phyloP scores from a whole-genome alignment of 2,888 invertebrate genomes.

The Morpho helenor region DNA sequence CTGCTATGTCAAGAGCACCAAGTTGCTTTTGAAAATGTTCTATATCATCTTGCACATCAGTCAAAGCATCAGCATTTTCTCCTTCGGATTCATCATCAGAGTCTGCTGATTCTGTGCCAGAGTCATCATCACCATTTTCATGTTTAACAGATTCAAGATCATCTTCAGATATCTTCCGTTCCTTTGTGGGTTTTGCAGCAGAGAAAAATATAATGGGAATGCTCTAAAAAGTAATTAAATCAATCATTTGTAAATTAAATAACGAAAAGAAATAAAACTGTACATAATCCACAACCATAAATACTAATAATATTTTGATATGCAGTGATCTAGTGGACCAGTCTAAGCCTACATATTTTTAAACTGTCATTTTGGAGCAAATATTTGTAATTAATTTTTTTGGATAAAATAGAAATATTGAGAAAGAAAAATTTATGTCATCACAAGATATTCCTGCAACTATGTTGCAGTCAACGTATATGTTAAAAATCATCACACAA shows the following conservation, averaged over 20 bases:
- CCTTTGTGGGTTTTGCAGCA: constrained; percentile 82
- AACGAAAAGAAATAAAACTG: no score
- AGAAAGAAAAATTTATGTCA: no score
- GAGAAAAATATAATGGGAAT: constrained; percentile 94
- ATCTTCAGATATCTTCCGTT: constrained; percentile 62
- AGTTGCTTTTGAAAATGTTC: constrained; percentile 73
- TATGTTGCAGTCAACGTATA: no score
- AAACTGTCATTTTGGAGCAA: no score
- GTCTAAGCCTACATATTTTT: no score
- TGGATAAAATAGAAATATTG: no score
- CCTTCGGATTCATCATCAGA: constrained; percentile 37
- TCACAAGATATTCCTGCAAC: no score
- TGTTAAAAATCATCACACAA: no score
- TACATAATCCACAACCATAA: no score
- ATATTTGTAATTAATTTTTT: no score
- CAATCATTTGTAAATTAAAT: background rate
- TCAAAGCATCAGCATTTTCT: constrained; percentile 41
- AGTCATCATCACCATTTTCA: constrained; percentile 27
- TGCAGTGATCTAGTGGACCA: no score
- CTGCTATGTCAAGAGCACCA: constrained; percentile 70
- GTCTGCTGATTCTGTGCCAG: constrained; percentile 54
- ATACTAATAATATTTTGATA: no score
- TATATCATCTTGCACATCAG: constrained; percentile 57
- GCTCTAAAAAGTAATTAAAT: constrained; percentile 51
- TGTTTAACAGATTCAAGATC: constrained; percentile 35